Conservation (phyloP, 2,888 invertebrate genomes). For the Pemphredon lugubris region DNA sequence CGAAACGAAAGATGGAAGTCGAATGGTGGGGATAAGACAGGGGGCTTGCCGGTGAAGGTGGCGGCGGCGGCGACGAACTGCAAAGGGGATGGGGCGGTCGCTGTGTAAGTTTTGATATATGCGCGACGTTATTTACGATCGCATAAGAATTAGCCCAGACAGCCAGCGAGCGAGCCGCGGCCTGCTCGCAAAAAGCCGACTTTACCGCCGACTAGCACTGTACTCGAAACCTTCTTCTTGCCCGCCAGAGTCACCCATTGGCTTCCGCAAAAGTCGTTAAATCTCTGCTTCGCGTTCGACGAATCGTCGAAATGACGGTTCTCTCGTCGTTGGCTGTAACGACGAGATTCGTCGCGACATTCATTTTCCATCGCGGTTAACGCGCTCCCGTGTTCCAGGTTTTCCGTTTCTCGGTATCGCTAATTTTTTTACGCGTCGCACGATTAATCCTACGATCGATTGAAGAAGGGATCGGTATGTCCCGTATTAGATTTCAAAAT, state of each 20-base stretch:
- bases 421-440: no score
- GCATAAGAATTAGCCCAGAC: conserved; percentile 78
- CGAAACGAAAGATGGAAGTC: conserved; percentile 21
- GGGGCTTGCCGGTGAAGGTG: conserved; percentile 44
- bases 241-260: conserved; percentile 25
- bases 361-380: no score
- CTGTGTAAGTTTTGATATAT: conserved; percentile 78
- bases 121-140: conserved; percentile 78
- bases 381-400: no score
- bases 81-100: conserved; percentile 63
- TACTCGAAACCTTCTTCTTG: conserved; percentile 54
- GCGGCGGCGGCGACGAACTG: conserved; percentile 47
- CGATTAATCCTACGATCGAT: no score
- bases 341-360: conserved; percentile 12
- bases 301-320: conserved; percentile 65
- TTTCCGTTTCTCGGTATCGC: no score
- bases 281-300: conserved; percentile 57
- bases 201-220: conserved; percentile 49
- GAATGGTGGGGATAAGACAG: conserved; percentile 39
- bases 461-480: no score
- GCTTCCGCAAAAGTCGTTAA: conserved; percentile 71
- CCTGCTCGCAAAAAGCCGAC: conserved; percentile 56
- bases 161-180: conserved; percentile 56
- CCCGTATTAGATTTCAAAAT: no score
- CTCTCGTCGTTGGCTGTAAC: conserved; percentile 43